These are phyloP conservation scores for Epistrophe grossulariae DNA, from an alignment of 2,888 invertebrate genomes.

Conservation along the genomic window DNA sequence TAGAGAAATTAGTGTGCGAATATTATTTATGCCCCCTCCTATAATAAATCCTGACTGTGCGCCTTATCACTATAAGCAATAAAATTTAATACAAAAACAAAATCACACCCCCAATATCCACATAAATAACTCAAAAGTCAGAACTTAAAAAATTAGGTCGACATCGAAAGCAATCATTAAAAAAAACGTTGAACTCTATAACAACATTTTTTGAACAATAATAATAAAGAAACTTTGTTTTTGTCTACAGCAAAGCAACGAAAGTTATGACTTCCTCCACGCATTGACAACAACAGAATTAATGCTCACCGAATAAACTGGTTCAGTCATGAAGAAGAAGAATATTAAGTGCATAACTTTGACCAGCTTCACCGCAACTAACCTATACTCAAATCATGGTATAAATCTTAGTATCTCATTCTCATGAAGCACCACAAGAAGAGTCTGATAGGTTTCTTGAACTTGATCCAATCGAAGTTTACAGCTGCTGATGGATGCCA, in stretches of 20 bases:
- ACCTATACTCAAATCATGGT: background rate
- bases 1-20: too few species aligned
- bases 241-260: background rate
- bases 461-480: background rate
- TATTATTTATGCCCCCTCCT: background rate
- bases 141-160: constrained; percentile 58
- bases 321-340: background rate
- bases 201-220: background rate
- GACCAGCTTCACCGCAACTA: constrained; percentile 16
- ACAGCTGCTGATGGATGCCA: background rate
- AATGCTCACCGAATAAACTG: constrained; percentile 8
- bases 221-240: constrained; percentile 14
- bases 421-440: background rate
- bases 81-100: background rate
- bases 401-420: constrained; percentile 9
- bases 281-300: constrained; percentile 11
- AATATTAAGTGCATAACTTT: background rate
- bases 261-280: constrained; percentile 19
- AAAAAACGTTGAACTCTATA: constrained; percentile 55
- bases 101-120: constrained; percentile 12
- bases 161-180: constrained; percentile 38
- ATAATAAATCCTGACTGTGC: background rate
- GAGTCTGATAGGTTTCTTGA: constrained; percentile 19
- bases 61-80: background rate
- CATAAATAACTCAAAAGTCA: constrained; percentile 8